Evolutionary conservation across 2,888 invertebrate genomes (phyloP).

Genomic region (Syrphus vitripennis): DNA sequence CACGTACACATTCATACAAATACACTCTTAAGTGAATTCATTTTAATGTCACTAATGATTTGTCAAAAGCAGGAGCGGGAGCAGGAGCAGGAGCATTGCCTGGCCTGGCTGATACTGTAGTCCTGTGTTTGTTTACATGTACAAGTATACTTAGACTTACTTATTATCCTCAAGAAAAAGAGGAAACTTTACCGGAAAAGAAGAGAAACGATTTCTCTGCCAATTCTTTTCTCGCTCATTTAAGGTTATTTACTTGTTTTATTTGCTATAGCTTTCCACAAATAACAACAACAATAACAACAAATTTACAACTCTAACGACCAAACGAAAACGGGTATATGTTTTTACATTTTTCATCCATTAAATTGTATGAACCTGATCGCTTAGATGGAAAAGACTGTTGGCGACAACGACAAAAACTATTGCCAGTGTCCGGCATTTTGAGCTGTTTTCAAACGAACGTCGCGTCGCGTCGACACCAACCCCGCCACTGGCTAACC

Average conservation of each 20-base stretch:
- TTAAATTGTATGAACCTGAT: slow-evolving; percentile 46
- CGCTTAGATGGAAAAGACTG: slow-evolving; percentile 31
- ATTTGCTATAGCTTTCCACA: not conserved
- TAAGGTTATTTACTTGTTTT: slow-evolving; percentile 44
- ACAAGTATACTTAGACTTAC: not conserved
- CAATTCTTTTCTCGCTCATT: slow-evolving; percentile 63
- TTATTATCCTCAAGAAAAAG: slow-evolving; percentile 46
- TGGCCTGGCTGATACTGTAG: slow-evolving; percentile 16
- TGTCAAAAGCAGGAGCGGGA: no score
- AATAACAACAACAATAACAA: not conserved
- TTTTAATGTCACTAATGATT: slow-evolving; percentile 67
- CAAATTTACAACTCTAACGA: not conserved
- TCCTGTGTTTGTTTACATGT: slow-evolving; percentile 4
- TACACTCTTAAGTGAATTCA: slow-evolving; percentile 24
- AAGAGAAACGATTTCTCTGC: slow-evolving; percentile 51
- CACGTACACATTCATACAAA: not conserved
- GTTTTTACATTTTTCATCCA: slow-evolving; percentile 63
- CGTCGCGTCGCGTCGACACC: not conserved
- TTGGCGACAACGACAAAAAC: slow-evolving; percentile 29
- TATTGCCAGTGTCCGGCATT: slow-evolving; percentile 41
- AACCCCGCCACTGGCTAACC: not conserved
- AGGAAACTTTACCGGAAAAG: slow-evolving; percentile 38
- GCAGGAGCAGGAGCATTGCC: slow-evolving; percentile 43
- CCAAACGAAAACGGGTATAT: not conserved
- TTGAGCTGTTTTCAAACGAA: slow-evolving; percentile 6